Evolutionary conservation across 1,140 invertebrate genomes (phyloP).

Genomic region (Lepidostoma basale): DNA sequence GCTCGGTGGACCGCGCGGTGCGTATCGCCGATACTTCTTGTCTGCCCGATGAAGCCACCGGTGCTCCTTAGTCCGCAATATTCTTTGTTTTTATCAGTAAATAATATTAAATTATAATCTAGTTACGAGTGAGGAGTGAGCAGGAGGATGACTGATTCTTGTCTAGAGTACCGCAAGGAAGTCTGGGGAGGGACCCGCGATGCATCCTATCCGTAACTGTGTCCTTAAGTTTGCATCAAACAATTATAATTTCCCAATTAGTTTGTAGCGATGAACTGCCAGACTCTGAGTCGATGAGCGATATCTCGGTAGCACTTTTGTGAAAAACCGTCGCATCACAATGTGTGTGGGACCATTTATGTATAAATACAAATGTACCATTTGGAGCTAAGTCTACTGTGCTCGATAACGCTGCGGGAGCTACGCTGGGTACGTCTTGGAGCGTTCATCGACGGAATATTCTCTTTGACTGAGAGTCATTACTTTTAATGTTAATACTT

Average conservation of each 20-base stretch:
- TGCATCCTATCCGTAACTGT: slow-evolving; percentile 12
- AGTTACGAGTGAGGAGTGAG: slow-evolving; percentile 31
- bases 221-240: neutral
- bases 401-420: slow-evolving; percentile 32
- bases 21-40: slow-evolving; percentile 45
- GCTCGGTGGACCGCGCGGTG: slow-evolving; percentile 29
- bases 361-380: neutral
- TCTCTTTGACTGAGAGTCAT: slow-evolving; percentile 45
- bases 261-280: slow-evolving; percentile 40
- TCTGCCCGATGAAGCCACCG: slow-evolving; percentile 33
- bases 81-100: slow-evolving; percentile 42
- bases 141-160: slow-evolving; percentile 35
- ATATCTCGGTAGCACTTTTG: slow-evolving; percentile 22
- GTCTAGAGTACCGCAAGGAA: neutral
- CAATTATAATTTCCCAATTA: slow-evolving; percentile 3
- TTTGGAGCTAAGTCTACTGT: slow-evolving; percentile 26
- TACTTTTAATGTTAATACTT: slow-evolving; percentile 19
- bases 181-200: neutral
- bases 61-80: slow-evolving; percentile 43
- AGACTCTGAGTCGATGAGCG: slow-evolving; percentile 44
- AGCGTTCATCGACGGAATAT: slow-evolving; percentile 34
- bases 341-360: neutral
- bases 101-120: slow-evolving; percentile 33
- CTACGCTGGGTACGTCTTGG: slow-evolving; percentile 17
- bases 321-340: neutral